Conservation (phyloP, 2,113 vertebrate genomes). For the Zosterops pallidus region DNA sequence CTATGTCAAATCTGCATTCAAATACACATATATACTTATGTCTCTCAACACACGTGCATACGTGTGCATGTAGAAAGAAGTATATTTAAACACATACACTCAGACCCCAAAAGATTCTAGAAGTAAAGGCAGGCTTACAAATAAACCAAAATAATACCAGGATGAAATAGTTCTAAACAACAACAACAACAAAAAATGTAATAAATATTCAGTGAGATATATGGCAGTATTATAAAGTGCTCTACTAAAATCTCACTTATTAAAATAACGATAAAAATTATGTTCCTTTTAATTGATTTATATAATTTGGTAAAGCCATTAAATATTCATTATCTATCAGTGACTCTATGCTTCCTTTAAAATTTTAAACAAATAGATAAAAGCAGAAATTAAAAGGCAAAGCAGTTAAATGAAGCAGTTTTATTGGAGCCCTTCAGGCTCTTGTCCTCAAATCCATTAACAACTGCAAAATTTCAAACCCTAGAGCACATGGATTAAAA, state of each 20-base stretch:
- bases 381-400: constrained; percentile 56
- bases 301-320: constrained; percentile 58
- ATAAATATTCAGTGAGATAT: constrained; percentile 74
- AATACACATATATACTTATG: neutral
- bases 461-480: neutral
- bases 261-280: constrained; percentile 47
- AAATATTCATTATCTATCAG: constrained; percentile 47
- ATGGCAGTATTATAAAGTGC: constrained; percentile 73
- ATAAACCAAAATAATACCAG: constrained; percentile 35
- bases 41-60: neutral
- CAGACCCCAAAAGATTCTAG: constrained; percentile 15
- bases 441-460: constrained; percentile 28
- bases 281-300: constrained; percentile 56
- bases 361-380: constrained; percentile 39
- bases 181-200: constrained; percentile 15
- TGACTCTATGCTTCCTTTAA: constrained; percentile 34
- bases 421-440: neutral
- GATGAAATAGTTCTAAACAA: constrained; percentile 49
- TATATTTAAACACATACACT: neutral
- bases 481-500: neutral
- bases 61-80: neutral
- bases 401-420: constrained; percentile 28
- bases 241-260: constrained; percentile 55
- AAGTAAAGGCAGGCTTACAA: constrained; percentile 40
- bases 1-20: neutral